Evolutionary conservation across 1,140 invertebrate genomes (phyloP).

Genomic region (Bursaphelenchus mucronatus): DNA sequence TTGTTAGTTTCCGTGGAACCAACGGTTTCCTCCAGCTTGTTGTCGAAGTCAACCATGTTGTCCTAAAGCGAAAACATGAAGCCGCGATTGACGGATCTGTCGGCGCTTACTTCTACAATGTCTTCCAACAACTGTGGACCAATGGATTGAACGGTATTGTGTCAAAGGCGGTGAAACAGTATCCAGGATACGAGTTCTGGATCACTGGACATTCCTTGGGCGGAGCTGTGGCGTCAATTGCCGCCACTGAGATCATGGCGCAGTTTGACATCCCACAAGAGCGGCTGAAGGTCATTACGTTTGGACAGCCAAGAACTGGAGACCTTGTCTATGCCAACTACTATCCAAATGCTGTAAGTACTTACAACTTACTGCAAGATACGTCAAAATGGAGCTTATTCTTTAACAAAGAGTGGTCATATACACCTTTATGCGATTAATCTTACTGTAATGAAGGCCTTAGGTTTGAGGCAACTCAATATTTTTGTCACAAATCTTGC

Average conservation of each 20-base stretch:
- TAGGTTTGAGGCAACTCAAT: too few relatives aligned
- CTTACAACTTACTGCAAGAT: not conserved
- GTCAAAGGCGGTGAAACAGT: conserved; percentile 20
- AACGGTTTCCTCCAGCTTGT: conserved; percentile 44
- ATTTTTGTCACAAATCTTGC: too few relatives aligned
- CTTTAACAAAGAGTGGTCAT: too few relatives aligned
- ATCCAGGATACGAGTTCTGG: conserved; percentile 49
- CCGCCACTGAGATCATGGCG: conserved; percentile 35
- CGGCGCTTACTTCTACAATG: conserved; percentile 41
- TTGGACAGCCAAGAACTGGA: conserved; percentile 50
- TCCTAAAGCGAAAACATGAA: conserved; percentile 29
- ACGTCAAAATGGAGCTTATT: not conserved
- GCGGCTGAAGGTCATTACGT: conserved; percentile 43
- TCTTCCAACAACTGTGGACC: conserved; percentile 38
- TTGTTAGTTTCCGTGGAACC: conserved; percentile 45
- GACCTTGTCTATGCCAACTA: conserved; percentile 35
- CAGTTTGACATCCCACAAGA: conserved; percentile 16
- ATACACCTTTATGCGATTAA: too few relatives aligned
- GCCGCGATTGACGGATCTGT: conserved; percentile 42
- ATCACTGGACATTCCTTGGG: conserved; percentile 50
- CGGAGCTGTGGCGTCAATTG: conserved; percentile 43
- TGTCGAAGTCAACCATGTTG: conserved; percentile 35
- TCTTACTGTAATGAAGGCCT: too few relatives aligned
- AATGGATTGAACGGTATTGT: conserved; percentile 41
- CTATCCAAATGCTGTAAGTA: conserved; percentile 28